Evolutionary conservation across 2,888 invertebrate genomes (phyloP), one percentile per base, ranked within the genome.

Genomic region (Brachylomia viminalis): DNA sequence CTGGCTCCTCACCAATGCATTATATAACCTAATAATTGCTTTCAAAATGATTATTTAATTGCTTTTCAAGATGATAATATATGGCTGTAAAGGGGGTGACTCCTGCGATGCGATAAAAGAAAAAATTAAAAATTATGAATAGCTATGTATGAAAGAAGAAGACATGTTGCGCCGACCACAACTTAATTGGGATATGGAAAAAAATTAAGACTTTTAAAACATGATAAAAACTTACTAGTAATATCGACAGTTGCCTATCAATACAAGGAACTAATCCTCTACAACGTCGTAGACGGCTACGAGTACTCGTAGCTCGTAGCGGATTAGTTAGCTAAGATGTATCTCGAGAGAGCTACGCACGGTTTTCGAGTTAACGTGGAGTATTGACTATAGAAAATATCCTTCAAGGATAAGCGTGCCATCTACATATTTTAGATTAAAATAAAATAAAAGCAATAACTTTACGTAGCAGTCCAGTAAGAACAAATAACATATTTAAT

Each of bases 311-410:
- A 82, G 82, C 83, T 77, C 83, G 82, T 85, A 85, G 82, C 78
- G 23, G 72, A 85, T 83, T 85, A 82, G 67, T 77, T 81, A 71
- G 72, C 83, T 85, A 85, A 78, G 72, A 64, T 49, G 38, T 47
- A 67, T 73, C 78, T 77, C 83, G 15, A 47, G 86, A 77, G 78
- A 62, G 27, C 59, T 84, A 58, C 54, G 70, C 56, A 52, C 54
- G 70, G 81, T 62, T 64, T 83, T 54, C 8, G 45, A 56, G 56
- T 67, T 83, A 58, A 68, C 74, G 54, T 64, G 38, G 42, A 56
- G 1, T 62, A 4, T 42, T 17, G 10, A 61, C 17, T 45, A 17
- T 59, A 13, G 61, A 33, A 42, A 45, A 54, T 78, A 58, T 69
- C 3, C 5, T 69, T 69, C 33, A 52, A 15, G 13, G 30, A 30